Conservation (phyloP, 2,888 invertebrate genomes). For the Scaeva pyrastri region DNA sequence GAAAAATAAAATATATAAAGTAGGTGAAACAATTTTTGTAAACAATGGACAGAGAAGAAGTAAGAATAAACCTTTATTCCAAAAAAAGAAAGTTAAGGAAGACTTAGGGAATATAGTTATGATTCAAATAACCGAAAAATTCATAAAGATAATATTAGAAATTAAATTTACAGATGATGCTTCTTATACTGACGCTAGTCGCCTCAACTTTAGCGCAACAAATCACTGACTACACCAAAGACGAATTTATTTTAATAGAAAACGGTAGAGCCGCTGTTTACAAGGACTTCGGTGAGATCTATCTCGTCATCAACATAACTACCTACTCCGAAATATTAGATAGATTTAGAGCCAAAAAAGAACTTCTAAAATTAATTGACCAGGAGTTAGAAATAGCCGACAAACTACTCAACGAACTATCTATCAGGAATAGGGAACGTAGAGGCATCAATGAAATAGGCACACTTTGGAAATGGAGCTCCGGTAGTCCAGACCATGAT, state of each 20-base stretch:
- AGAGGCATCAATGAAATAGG: background rate
- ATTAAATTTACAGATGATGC: background rate
- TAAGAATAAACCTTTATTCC: slow-evolving; percentile 12
- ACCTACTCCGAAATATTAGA: slow-evolving; percentile 8
- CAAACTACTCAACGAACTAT: background rate
- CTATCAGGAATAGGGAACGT: background rate
- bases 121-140: too few species aligned
- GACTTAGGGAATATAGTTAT: background rate
- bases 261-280: background rate
- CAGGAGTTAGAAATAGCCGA: background rate
- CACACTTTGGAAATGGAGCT: background rate
- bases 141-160: too few species aligned
- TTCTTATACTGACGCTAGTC: too few species aligned
- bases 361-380: background rate
- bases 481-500: background rate
- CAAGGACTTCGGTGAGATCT: background rate
- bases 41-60: slow-evolving; percentile 24
- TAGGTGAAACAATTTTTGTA: slow-evolving; percentile 26
- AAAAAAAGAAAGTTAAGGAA: background rate
- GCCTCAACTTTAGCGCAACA: background rate
- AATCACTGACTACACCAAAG: background rate
- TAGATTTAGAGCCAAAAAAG: background rate
- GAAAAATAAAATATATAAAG: slow-evolving; percentile 23
- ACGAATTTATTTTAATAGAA: background rate
- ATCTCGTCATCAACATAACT: slow-evolving; percentile 11